A percentile compares a stretch with the other conserved stretches of the same genome.
phyloP scores from a whole-genome alignment of 2,797 vertebrate genomes.

The Neosalanx taihuensis region DNA sequence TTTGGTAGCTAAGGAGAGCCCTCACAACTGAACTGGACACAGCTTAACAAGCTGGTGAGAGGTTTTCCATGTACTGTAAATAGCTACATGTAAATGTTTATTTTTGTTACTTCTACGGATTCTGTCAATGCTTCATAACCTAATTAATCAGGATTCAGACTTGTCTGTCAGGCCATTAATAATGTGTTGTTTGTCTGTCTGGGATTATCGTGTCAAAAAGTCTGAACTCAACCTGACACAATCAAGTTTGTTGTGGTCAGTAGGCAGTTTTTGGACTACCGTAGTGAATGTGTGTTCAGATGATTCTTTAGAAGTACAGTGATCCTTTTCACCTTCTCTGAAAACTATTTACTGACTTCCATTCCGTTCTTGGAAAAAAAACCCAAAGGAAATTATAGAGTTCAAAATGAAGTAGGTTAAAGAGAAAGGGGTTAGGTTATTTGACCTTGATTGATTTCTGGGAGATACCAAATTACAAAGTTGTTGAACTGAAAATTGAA shows the following conservation, averaged over 20 bases:
- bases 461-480: not conserved
- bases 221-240: no score
- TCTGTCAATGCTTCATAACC: constrained; percentile 3
- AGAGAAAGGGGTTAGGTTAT: not conserved
- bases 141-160: constrained; percentile 1
- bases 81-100: constrained; percentile 11
- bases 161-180: not conserved
- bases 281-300: not conserved
- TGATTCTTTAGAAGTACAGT: not conserved
- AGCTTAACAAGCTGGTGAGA: constrained; percentile 10
- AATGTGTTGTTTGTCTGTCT: not conserved
- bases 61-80: constrained; percentile 20
- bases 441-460: constrained; percentile 1
- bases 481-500: not conserved
- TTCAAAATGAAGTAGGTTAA: constrained; percentile 14
- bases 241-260: no score
- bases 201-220: not conserved
- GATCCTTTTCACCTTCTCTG: not conserved
- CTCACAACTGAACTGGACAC: constrained; percentile 34
- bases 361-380: not conserved
- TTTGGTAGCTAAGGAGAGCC: constrained; percentile 25
- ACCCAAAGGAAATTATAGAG: constrained; percentile 13
- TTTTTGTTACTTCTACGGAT: constrained; percentile 21
- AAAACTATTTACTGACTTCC: no score
- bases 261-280: no score